Conservation (phyloP, 2,888 invertebrate genomes). For the Ophraella communa region DNA sequence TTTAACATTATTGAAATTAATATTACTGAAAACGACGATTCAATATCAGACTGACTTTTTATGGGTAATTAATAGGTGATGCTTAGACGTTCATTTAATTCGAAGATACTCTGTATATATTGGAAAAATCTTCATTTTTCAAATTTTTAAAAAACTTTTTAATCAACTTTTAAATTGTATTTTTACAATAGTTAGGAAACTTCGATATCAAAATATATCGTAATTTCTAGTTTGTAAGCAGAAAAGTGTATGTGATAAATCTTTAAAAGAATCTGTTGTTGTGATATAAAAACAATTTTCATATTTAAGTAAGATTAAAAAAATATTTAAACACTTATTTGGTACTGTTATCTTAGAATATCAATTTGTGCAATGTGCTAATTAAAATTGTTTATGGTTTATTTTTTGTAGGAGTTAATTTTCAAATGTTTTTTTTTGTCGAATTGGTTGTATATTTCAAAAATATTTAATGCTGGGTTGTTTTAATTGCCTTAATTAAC, state of each 20-base stretch:
- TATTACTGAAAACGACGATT: no score
- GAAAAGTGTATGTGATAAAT: slow-evolving; percentile 32
- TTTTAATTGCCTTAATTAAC: no score
- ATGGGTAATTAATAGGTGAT: no score
- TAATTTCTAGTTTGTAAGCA: no score
- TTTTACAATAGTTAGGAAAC: neutral
- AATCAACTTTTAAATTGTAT: neutral
- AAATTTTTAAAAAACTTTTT: neutral
- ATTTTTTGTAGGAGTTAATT: neutral
- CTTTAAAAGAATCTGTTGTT: slow-evolving; percentile 18
- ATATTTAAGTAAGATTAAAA: slow-evolving; percentile 3
- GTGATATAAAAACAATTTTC: slow-evolving; percentile 34
- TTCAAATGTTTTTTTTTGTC: neutral
- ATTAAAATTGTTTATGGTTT: neutral
- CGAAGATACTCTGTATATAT: neutral
- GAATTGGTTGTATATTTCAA: neutral
- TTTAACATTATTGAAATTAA: no score
- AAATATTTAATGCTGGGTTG: neutral
- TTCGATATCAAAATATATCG: neutral
- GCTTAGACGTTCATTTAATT: no score
- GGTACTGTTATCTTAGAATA: neutral
- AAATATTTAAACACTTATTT: slow-evolving; percentile 1
- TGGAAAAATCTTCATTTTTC: no score
- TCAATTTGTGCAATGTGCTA: neutral
- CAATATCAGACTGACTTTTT: no score